Percentiles rank a stretch among this genome's conserved stretches.
These are phyloP conservation scores for Bergia puertoricense DNA, from an alignment of 92 coral and sea anemone genomes.

Conservation along the genomic window DNA sequence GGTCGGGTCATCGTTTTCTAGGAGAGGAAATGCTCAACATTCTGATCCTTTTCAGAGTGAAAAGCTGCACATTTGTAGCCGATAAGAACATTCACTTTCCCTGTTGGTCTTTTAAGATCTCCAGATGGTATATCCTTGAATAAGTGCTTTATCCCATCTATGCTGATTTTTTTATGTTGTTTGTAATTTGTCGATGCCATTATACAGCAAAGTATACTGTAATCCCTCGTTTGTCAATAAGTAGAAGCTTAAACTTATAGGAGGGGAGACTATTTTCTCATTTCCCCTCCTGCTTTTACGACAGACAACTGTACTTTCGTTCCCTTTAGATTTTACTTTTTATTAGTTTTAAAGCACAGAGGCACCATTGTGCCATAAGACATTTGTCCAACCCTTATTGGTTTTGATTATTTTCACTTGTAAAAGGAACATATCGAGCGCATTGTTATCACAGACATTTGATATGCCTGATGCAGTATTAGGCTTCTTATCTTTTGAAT, in stretches of 20 bases:
- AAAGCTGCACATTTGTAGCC: slow-evolving; percentile 52
- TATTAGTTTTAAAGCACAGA: slow-evolving; percentile 57
- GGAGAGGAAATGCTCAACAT: slow-evolving; percentile 17
- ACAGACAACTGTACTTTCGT: slow-evolving; percentile 39
- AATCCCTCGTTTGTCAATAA: slow-evolving; percentile 44
- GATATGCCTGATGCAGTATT: background rate
- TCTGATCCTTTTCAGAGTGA: slow-evolving; percentile 34
- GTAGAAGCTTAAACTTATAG: slow-evolving; percentile 45
- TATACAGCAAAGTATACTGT: slow-evolving; percentile 42
- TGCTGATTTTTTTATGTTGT: slow-evolving; percentile 45
- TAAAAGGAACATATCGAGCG: slow-evolving; percentile 37
- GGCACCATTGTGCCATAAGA: slow-evolving; percentile 54
- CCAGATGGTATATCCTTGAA: slow-evolving; percentile 37
- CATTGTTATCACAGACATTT: background rate
- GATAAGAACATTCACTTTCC: slow-evolving; percentile 43
- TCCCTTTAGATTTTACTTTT: slow-evolving; percentile 41
- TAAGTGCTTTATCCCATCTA: slow-evolving; percentile 14
- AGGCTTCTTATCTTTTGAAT: background rate
- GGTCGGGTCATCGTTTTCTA: too few species aligned
- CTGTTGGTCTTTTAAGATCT: slow-evolving; percentile 40
- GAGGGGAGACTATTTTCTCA: slow-evolving; percentile 44
- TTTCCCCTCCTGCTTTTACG: slow-evolving; percentile 46
- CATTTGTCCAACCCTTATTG: slow-evolving; percentile 44
- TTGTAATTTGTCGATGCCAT: slow-evolving; percentile 49
- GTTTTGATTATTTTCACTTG: slow-evolving; percentile 53